phyloP scores from a whole-genome alignment of 2,113 vertebrate genomes.

The Desmodus rotundus region DNA sequence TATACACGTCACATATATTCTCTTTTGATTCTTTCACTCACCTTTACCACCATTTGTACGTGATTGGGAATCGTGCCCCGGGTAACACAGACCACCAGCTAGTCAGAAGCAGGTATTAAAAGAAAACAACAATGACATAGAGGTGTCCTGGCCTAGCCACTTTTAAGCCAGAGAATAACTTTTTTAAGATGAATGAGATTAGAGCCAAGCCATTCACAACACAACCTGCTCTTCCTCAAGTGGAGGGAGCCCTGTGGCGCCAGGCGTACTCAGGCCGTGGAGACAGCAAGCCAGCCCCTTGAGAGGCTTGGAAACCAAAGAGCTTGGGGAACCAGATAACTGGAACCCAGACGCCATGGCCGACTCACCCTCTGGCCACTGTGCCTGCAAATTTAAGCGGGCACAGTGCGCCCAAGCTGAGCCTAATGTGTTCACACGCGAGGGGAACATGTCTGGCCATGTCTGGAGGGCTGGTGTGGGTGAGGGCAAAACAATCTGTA shows the following conservation, averaged over 20 bases:
- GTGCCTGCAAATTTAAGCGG: not conserved
- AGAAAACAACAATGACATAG: not conserved
- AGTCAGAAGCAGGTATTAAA: not conserved
- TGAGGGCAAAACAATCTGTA: not conserved
- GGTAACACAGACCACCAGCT: not conserved
- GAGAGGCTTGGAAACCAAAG: not conserved
- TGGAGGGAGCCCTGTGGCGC: not conserved
- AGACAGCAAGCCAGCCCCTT: not conserved
- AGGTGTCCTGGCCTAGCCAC: not conserved
- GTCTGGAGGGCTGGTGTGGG: not conserved
- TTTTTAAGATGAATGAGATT: not conserved
- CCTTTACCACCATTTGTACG: not conserved
- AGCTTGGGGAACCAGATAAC: not conserved
- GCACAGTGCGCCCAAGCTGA: not conserved
- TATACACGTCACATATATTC: not conserved
- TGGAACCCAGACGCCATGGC: no score
- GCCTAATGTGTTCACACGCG: not conserved
- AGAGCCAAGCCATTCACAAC: not conserved
- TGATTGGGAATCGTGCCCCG: not conserved
- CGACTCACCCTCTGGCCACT: not conserved
- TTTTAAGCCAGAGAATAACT: not conserved
- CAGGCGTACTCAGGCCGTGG: not conserved
- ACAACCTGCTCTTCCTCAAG: not conserved
- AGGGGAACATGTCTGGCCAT: not conserved
- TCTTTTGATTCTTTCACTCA: not conserved